Evolutionary conservation across 2,888 invertebrate genomes (phyloP).

Genomic region (Zhuqinia jingwanae): DNA sequence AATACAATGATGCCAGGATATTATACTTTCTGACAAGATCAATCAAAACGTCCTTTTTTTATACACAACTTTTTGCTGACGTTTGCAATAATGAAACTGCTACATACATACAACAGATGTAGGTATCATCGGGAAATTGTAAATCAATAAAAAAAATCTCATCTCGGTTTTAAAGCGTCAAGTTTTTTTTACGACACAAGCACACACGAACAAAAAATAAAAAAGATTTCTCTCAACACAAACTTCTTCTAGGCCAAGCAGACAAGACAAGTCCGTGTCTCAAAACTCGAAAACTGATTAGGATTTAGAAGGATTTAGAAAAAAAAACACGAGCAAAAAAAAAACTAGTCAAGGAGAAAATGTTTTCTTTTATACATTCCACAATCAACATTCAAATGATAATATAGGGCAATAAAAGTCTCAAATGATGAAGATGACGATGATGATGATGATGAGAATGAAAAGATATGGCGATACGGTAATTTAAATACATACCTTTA

Average conservation of each 20-base stretch:
- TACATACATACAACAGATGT: background rate
- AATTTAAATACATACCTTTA: slow-evolving; percentile 48
- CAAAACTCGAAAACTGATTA: background rate
- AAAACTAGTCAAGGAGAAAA: background rate
- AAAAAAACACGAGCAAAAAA: background rate
- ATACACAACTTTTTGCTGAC: background rate
- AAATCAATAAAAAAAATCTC: background rate
- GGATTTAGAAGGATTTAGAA: background rate
- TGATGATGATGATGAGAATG: background rate
- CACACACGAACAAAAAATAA: too few species aligned
- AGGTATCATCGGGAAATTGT: background rate
- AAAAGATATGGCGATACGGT: slow-evolving; percentile 17
- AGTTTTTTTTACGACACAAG: slow-evolving; percentile 13
- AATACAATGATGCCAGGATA: background rate
- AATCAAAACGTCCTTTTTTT: slow-evolving; percentile 2
- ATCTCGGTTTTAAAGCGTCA: background rate
- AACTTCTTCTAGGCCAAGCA: too few species aligned
- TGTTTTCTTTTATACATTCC: background rate
- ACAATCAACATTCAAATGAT: too few species aligned
- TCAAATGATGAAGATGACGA: background rate
- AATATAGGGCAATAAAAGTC: background rate
- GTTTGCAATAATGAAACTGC: background rate
- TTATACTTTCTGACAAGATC: too few species aligned
- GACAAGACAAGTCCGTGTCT: background rate
- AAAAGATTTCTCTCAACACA: too few species aligned